Evolutionary conservation across 2,888 invertebrate genomes (phyloP).

Genomic region (Mythimna impura): DNA sequence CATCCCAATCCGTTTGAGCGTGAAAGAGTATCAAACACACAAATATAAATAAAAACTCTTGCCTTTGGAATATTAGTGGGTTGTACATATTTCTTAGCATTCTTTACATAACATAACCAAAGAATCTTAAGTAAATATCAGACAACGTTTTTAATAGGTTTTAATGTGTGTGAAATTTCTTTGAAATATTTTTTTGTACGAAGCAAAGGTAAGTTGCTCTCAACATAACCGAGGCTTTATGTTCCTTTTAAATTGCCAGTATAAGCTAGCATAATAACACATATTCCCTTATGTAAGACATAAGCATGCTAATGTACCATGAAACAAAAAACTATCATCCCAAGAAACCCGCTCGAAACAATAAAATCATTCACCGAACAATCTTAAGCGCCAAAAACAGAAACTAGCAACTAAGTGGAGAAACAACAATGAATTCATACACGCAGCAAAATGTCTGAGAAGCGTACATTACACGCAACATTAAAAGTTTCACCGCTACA

Average conservation of each 20-base stretch:
- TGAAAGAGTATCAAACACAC: too few species aligned
- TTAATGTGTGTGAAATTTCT: too few species aligned
- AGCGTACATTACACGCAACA: conserved; percentile 78
- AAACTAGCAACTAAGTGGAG: conserved; percentile 53
- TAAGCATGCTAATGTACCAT: neutral
- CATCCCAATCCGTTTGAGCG: too few species aligned
- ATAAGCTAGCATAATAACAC: neutral
- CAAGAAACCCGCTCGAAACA: neutral
- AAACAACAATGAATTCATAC: conserved; percentile 64
- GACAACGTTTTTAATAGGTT: too few species aligned
- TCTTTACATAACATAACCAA: too few species aligned
- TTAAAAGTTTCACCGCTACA: conserved; percentile 82
- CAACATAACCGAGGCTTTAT: neutral
- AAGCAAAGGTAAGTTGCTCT: neutral
- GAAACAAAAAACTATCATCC: neutral
- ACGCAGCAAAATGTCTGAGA: conserved; percentile 63
- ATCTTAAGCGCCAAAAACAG: conserved; percentile 36
- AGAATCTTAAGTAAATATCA: too few species aligned
- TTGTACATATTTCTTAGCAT: too few species aligned
- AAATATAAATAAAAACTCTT: too few species aligned
- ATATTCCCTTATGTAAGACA: too few species aligned
- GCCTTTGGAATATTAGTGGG: too few species aligned
- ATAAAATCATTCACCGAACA: conserved; percentile 25
- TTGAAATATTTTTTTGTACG: neutral
- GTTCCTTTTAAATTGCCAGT: neutral